Evolutionary conservation across 1,140 invertebrate genomes (phyloP).

Genomic region (Papilio xuthus): DNA sequence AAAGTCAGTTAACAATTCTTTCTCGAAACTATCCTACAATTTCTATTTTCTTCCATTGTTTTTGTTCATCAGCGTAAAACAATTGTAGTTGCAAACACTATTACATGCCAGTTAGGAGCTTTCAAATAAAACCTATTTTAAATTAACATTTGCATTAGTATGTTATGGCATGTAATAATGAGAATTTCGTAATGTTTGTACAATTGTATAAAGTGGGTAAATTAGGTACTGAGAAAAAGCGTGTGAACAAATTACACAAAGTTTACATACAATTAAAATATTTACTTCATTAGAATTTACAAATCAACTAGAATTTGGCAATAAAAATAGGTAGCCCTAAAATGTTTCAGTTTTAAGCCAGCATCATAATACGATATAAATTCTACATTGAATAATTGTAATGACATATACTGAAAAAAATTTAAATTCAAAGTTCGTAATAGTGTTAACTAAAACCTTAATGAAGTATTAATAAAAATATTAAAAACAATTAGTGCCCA

Average conservation of each 20-base stretch:
- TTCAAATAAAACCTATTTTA: background rate
- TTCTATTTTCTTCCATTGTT: conserved; percentile 75
- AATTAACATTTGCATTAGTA: background rate
- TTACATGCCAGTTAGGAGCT: background rate
- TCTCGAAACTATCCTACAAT: conserved; percentile 57
- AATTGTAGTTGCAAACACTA: conserved; percentile 21
- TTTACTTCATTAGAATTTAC: background rate
- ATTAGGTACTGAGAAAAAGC: background rate
- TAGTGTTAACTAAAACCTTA: no score
- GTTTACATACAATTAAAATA: background rate
- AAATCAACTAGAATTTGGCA: no score
- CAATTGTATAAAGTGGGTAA: background rate
- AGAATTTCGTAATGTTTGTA: background rate
- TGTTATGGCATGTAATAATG: background rate
- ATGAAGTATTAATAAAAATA: no score
- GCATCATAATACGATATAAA: no score
- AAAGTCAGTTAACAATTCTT: conserved; percentile 66
- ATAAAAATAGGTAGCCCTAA: no score
- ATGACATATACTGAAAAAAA: no score
- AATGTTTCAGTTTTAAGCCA: no score
- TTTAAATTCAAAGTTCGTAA: no score
- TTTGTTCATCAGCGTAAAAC: conserved; percentile 63
- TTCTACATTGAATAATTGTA: no score
- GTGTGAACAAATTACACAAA: conserved; percentile 1
- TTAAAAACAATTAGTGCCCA: background rate